These are phyloP conservation scores for Capricornis sumatraensis DNA, from an alignment of 2,113 vertebrate species.

Conservation along the genomic window DNA sequence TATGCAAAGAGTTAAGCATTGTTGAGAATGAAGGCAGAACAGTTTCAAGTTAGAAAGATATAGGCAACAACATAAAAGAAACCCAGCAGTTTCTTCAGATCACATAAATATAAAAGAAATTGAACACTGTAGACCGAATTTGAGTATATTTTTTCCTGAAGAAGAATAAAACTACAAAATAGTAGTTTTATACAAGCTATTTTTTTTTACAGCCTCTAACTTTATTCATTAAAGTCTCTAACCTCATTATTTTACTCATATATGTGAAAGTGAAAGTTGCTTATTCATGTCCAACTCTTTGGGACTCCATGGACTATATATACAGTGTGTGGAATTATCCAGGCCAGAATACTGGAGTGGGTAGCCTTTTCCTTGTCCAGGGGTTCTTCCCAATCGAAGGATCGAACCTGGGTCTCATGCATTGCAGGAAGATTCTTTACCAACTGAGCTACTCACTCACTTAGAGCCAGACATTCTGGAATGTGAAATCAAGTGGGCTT, in stretches of 20 bases:
- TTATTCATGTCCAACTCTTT: neutral
- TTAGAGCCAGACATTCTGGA: no score
- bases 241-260: neutral
- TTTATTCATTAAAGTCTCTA: neutral
- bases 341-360: neutral
- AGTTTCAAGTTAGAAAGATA: conserved; percentile 15
- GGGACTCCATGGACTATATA: neutral
- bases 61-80: neutral
- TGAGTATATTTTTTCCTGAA: neutral
- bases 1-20: conserved; percentile 4
- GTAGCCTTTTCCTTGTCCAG: neutral
- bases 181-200: no score
- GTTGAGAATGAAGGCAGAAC: neutral
- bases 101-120: neutral
- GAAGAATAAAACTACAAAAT: neutral
- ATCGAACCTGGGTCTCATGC: fast-evolving
- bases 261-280: neutral
- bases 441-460: neutral
- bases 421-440: neutral
- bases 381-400: neutral
- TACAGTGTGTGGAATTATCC: neutral
- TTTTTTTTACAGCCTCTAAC: neutral
- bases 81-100: neutral
- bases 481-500: no score
- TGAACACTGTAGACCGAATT: neutral